Percentiles rank a stretch among this genome's conserved stretches.
phyloP scores from a whole-genome alignment of 2,888 invertebrate genomes.

The Scaptomyza polygonia region DNA sequence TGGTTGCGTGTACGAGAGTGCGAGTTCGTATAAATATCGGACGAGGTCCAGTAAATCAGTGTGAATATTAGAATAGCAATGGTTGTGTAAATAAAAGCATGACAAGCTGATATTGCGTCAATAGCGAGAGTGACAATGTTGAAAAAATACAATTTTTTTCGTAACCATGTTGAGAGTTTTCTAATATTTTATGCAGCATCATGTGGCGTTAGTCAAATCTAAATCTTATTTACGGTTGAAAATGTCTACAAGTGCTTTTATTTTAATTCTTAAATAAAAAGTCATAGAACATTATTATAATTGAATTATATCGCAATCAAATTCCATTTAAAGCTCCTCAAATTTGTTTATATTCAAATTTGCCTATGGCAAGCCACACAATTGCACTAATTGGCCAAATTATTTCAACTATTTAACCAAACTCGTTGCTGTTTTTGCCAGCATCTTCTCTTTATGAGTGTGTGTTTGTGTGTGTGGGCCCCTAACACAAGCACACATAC shows the following conservation, averaged over 20 bases:
- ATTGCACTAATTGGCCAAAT: constrained; percentile 68
- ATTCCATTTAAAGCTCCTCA: background rate
- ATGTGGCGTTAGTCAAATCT: background rate
- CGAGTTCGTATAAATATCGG: constrained; percentile 41
- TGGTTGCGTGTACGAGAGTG: constrained; percentile 36
- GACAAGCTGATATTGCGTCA: background rate
- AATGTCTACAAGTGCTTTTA: background rate
- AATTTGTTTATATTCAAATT: constrained; percentile 3
- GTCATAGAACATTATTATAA: background rate
- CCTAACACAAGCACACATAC: constrained; percentile 14
- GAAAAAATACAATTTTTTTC: background rate
- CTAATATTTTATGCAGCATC: background rate
- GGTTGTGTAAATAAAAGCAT: background rate
- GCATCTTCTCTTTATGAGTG: constrained; percentile 14
- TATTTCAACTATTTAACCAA: constrained; percentile 73
- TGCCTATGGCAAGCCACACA: constrained; percentile 16
- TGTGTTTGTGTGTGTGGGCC: constrained; percentile 7
- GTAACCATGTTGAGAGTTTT: background rate
- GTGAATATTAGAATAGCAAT: constrained; percentile 41
- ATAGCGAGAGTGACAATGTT: too few species aligned
- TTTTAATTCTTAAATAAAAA: background rate
- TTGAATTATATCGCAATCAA: background rate
- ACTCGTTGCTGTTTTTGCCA: constrained; percentile 35
- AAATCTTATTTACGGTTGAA: background rate
- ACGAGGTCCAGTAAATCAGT: constrained; percentile 35